Evolutionary conservation across 2,888 invertebrate genomes (phyloP).

Genomic region (Pyrochroa serraticornis): DNA sequence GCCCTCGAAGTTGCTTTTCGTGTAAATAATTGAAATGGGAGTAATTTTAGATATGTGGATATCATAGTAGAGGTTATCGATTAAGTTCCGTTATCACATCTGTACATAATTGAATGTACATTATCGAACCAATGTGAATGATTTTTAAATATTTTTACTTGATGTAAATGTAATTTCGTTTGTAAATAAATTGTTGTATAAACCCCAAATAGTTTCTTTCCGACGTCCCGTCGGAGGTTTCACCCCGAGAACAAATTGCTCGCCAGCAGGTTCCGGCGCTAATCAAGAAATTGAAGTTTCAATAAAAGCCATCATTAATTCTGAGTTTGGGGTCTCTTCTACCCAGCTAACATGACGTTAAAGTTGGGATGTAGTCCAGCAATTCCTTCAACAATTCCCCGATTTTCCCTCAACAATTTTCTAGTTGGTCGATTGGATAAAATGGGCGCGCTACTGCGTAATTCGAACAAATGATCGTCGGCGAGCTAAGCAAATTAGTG

Average conservation of each 20-base stretch:
- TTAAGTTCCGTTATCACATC: conserved; percentile 12
- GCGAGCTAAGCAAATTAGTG: conserved; percentile 48
- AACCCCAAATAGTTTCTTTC: conserved; percentile 8
- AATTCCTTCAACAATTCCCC: conserved; percentile 19
- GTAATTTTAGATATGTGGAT: conserved; percentile 17
- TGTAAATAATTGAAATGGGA: background rate
- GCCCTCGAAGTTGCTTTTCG: background rate
- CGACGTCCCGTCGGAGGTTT: background rate
- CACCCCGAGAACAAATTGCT: background rate
- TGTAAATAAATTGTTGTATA: conserved; percentile 31
- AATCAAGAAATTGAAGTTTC: conserved; percentile 73
- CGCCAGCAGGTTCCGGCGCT: conserved; percentile 54
- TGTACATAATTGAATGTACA: conserved; percentile 14
- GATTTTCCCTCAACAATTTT: conserved; percentile 22
- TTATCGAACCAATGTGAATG: conserved; percentile 14
- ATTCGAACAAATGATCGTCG: conserved; percentile 66
- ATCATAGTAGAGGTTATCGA: conserved; percentile 6
- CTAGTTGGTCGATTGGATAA: conserved; percentile 38
- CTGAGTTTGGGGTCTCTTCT: conserved; percentile 57
- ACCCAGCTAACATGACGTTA: conserved; percentile 49
- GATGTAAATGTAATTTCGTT: conserved; percentile 24
- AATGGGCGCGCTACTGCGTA: conserved; percentile 56
- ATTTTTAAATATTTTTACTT: conserved; percentile 25
- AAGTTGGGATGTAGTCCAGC: conserved; percentile 42
- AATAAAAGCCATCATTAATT: conserved; percentile 76